Conservation (phyloP, 2,113 vertebrate species). For the Chloropsis hardwickii region DNA sequence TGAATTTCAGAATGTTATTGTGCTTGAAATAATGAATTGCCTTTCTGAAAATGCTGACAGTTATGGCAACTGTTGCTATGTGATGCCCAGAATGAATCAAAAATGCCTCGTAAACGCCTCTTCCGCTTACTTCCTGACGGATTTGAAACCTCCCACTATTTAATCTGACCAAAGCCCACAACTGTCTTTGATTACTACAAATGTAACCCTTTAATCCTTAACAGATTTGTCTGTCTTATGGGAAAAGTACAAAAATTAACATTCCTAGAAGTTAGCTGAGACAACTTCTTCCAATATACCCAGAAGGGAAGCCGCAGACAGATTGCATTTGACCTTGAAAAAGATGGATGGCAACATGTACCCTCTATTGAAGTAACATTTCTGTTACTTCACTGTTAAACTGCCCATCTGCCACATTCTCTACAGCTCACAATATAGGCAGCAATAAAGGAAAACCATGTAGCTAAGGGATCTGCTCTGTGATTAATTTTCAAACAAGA, state of each 20-base stretch:
- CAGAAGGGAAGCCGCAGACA: neutral
- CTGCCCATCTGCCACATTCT: neutral
- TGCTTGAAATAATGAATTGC: neutral
- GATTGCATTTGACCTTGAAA: neutral
- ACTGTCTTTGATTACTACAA: constrained; percentile 48
- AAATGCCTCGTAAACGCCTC: constrained; percentile 39
- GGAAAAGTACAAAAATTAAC: neutral
- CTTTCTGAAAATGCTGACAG: constrained; percentile 17
- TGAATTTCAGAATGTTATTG: constrained; percentile 19
- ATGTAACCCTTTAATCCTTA: constrained; percentile 3
- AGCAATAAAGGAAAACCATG: neutral
- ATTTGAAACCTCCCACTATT: constrained; percentile 38
- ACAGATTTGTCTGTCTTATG: neutral
- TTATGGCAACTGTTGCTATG: constrained; percentile 36
- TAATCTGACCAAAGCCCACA: constrained; percentile 13
- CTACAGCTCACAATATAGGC: neutral
- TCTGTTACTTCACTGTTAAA: neutral
- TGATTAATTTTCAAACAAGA: neutral
- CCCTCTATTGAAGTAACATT: neutral
- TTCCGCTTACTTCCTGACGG: constrained; percentile 30
- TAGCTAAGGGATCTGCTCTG: neutral
- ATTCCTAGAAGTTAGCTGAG: constrained; percentile 12
- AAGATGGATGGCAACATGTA: neutral
- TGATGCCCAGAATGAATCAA: constrained; percentile 27
- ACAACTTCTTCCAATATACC: neutral